Conservation (phyloP, 2,888 invertebrate species). For the Lepidonotus clava region DNA sequence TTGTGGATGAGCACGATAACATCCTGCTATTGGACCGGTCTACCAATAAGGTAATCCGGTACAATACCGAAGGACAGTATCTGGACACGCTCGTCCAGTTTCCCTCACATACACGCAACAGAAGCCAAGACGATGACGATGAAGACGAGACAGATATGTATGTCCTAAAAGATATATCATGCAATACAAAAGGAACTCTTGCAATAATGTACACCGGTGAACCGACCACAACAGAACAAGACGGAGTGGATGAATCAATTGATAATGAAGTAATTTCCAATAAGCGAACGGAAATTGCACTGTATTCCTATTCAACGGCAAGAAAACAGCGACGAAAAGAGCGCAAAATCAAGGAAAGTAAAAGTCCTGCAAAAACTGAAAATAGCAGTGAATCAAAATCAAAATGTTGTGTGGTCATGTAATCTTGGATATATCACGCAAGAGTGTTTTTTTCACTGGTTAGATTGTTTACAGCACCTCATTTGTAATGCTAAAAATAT, state of each 20-base stretch:
- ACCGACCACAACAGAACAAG: background rate
- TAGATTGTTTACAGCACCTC: too few species aligned
- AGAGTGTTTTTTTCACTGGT: too few species aligned
- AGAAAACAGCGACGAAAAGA: constrained; percentile 23
- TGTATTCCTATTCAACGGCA: constrained; percentile 30
- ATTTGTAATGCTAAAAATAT: too few species aligned
- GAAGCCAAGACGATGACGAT: background rate
- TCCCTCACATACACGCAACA: too few species aligned
- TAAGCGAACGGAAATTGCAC: background rate
- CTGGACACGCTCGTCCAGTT: constrained; percentile 30
- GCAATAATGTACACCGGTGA: background rate
- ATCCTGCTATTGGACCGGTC: background rate
- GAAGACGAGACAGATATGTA: background rate
- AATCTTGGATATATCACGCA: background rate
- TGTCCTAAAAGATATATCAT: background rate
- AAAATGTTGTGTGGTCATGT: background rate
- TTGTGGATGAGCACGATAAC: constrained; percentile 41
- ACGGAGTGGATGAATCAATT: too few species aligned
- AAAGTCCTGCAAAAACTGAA: background rate
- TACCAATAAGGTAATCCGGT: background rate
- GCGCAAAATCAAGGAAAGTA: background rate
- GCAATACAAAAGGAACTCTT: background rate
- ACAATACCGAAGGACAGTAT: background rate
- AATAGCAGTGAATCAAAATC: background rate
- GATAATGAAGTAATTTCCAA: too few species aligned